Evolutionary conservation across 1,140 invertebrate genomes (phyloP), one percentile per base, ranked within the genome.

Genomic region (Acromyrmex echinatior): DNA sequence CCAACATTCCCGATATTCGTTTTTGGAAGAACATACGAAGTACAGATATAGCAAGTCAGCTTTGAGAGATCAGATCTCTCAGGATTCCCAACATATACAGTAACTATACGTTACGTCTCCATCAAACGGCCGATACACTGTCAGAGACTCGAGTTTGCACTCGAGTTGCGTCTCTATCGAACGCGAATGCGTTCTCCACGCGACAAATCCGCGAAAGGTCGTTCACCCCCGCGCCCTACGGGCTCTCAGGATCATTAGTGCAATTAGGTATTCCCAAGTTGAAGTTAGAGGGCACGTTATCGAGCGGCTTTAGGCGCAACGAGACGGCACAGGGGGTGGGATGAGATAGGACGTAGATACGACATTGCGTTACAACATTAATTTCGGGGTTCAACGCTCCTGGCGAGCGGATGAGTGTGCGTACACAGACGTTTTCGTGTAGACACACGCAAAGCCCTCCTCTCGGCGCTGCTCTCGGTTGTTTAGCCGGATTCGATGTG

Each of bases 371-470:
- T 86, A 88, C 79, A 89, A 82, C 91, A 88, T 92, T 92, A 93
- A 94, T 93, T 94, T 93, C 74, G 86, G 88, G 88, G 93, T 94
- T 93, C 90, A 94, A 93, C 90, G 92, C 79, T 88, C 90, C 90
- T 91, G 87, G 88, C 92, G 65, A 70, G 65, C 91, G 71, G 76
- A 45, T 84, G 65, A 79, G 66, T 56, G 65, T 62, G 89, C 79
- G 86, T 88, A 76, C 53, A 71, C 86, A 88, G 86, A 77, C 79
- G 86, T 87, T 88, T 89, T 49, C 25, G 66, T 87, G 86, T 91
- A 90, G 88, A 87, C 79, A 91, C 91, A 89, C 74, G 90, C 90
- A 88, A 92, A 89, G 66, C 88, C 86, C 87, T 88, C 31, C 62
- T 62, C 53, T 58, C 66, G 16, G 7, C 60, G 28, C 45, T 68